Evolutionary conservation across 2,113 vertebrate genomes (phyloP).

Genomic region (Sebastes fasciatus): DNA sequence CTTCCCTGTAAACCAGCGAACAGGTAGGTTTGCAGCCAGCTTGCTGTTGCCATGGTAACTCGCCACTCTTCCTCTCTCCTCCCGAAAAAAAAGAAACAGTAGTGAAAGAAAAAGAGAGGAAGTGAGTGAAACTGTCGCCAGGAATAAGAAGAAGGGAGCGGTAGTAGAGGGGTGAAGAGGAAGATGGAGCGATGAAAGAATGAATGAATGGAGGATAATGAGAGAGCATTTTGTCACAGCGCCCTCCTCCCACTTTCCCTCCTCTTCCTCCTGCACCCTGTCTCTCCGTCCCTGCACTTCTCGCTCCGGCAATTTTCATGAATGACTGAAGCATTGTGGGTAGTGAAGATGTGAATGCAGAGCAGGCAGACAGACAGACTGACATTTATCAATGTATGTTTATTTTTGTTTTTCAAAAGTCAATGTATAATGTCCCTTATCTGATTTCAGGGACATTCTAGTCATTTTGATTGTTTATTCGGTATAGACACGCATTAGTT

Average conservation of each 20-base stretch:
- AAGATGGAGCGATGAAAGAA: not conserved
- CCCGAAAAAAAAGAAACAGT: not conserved
- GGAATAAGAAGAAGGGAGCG: not conserved
- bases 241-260: not conserved
- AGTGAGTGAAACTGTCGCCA: not conserved
- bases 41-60: conserved; percentile 80
- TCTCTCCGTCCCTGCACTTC: not conserved
- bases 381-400: not conserved
- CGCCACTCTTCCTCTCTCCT: conserved; percentile 51
- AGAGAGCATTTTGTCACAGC: conserved; percentile 32
- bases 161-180: not conserved
- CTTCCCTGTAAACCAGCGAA: conserved; percentile 18
- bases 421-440: not conserved
- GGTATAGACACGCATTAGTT: not conserved
- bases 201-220: conserved; percentile 51
- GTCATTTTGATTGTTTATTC: not conserved
- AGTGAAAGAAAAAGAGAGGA: conserved; percentile 4
- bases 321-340: conserved; percentile 43
- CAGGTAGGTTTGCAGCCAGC: conserved; percentile 68
- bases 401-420: not conserved
- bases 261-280: not conserved
- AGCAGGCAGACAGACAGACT: not conserved
- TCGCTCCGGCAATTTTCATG: conserved; percentile 54
- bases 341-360: conserved; percentile 33
- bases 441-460: not conserved